These are phyloP conservation scores for Drosophila lacicola DNA, from an alignment of 2,888 invertebrate species.

Conservation along the genomic window DNA sequence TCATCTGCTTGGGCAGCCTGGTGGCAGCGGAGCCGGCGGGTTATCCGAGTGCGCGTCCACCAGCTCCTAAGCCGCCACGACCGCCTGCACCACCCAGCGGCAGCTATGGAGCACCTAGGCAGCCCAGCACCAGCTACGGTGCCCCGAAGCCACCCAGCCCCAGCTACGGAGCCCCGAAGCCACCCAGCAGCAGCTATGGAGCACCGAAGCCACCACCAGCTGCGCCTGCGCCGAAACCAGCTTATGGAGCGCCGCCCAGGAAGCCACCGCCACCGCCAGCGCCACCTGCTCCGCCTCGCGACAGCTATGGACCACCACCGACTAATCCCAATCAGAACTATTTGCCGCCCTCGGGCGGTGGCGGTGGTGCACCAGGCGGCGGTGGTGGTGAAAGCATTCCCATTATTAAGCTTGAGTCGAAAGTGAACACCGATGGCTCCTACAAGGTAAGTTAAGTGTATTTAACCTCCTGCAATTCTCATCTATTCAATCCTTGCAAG, in stretches of 20 bases:
- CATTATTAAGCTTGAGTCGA: slow-evolving; percentile 82
- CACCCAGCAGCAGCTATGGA: slow-evolving; percentile 37
- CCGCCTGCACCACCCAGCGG: slow-evolving; percentile 34
- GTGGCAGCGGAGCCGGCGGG: slow-evolving; percentile 67
- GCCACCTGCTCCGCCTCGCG: slow-evolving; percentile 27
- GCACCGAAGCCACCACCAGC: slow-evolving; percentile 32
- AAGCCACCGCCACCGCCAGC: slow-evolving; percentile 25
- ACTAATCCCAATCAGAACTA: slow-evolving; percentile 56
- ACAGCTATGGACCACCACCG: slow-evolving; percentile 51
- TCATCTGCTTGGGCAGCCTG: slow-evolving; percentile 20
- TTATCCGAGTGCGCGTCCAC: slow-evolving; percentile 66
- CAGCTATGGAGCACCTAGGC: slow-evolving; percentile 49
- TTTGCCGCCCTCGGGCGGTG: slow-evolving; percentile 61
- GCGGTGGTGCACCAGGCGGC: slow-evolving; percentile 39
- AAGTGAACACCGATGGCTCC: slow-evolving; percentile 83
- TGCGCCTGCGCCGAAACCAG: slow-evolving; percentile 25
- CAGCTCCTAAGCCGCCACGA: slow-evolving; percentile 11
- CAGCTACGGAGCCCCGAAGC: slow-evolving; percentile 50
- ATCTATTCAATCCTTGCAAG: slow-evolving; percentile 61
- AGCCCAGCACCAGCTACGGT: slow-evolving; percentile 37
- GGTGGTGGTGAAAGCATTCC: slow-evolving; percentile 77
- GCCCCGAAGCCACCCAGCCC: slow-evolving; percentile 47
- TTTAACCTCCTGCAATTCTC: accelerated
- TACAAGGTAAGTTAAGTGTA: slow-evolving; percentile 73
- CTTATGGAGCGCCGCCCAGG: slow-evolving; percentile 56